A percentile compares a stretch with the other conserved stretches of the same genome.
Evolutionary conservation across 2,113 vertebrate genomes (phyloP).

Genomic region (Varanus komodoensis): DNA sequence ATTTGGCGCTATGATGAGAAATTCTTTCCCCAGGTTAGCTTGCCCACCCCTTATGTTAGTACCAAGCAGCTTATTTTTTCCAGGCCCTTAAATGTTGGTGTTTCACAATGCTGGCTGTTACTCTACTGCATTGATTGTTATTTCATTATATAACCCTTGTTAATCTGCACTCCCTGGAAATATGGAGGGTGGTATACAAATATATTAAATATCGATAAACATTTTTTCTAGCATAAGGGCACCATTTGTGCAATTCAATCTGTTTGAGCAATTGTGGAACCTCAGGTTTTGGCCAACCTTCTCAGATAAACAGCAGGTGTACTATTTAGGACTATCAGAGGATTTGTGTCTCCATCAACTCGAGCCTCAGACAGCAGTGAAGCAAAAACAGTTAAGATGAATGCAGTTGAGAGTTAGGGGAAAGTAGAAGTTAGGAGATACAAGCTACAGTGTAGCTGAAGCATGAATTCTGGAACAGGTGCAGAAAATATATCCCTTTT

Average conservation of each 20-base stretch:
- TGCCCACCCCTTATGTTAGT: neutral
- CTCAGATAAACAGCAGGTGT: neutral
- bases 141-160: neutral
- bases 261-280: neutral
- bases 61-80: neutral
- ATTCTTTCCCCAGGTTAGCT: neutral
- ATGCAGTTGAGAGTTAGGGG: neutral
- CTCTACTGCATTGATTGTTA: neutral
- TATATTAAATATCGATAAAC: neutral
- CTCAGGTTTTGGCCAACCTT: neutral
- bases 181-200: neutral
- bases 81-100: neutral
- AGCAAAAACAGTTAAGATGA: neutral
- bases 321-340: neutral
- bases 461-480: neutral
- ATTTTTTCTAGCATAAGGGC: neutral
- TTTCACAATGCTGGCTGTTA: neutral
- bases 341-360: neutral
- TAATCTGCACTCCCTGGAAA: neutral
- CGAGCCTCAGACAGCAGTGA: neutral
- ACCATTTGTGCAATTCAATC: neutral
- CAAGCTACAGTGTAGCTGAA: too few relatives aligned
- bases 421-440: neutral
- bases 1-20: neutral
- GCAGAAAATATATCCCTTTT: neutral